Evolutionary conservation across 1,140 invertebrate species (phyloP), one percentile per base, ranked within the genome.

Genomic region (Drosophila nigromelanica): DNA sequence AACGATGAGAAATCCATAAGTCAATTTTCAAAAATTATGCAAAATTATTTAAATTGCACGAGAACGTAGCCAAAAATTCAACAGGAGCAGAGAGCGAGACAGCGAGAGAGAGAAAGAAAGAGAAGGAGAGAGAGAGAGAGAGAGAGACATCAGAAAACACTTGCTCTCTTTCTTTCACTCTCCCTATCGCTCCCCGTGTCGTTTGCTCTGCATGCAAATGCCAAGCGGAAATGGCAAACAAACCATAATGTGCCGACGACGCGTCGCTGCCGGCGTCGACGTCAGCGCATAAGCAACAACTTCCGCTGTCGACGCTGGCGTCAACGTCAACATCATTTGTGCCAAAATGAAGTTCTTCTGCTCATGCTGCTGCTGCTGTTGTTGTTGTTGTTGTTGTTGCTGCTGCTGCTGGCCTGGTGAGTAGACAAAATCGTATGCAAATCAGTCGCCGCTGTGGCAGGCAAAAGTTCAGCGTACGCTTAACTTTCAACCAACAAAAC

Each of bases 21-120:
- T 90, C 89, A 90, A 90, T 90, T 89, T 73, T 89, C 87, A 85
- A 83, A 90, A 90, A 90, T 90, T 90, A 90, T 90, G 89, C 89
- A 90, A 90, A 90, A 90, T 90, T 90, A 90, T 90, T 90, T 90
- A 90, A 90, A 90, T 90, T 90, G 83, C 64, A 76, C 67, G 72
- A 69, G 55, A 42, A 72, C 64, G 62, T 50, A 73, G 64, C 70
- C 75, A 81, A 76, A 77, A 89, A 78, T 76, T 76, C 69, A 76
- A 86, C 77, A 78, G 80, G 78, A 75, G 71, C 68, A 71, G 21
- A 58, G 43, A 37, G 10, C 48, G 55, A n/a, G 48, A 74, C 14
- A 42, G 45, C 59, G 45, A 70, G 56, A 33, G 10, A 56, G 40
- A 37, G 18, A 48, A 55, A n/a, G 48, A 74, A 10, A 47, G 35